Evolutionary conservation across 2,888 invertebrate genomes (phyloP).

Genomic region (Drosophila helvetica): DNA sequence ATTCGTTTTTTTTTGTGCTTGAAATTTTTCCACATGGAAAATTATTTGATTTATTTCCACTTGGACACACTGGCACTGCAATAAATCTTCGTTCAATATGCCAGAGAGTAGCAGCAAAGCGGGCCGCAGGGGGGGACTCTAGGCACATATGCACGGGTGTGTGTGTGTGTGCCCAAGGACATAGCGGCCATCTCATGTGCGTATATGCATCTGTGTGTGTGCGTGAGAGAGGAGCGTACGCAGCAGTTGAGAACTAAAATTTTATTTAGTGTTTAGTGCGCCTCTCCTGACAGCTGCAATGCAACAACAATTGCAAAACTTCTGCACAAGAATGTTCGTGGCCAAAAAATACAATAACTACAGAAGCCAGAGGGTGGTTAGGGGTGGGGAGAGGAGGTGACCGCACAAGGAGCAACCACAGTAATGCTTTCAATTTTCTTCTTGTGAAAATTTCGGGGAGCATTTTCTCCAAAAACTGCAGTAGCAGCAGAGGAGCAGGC

Average conservation of each 20-base stretch:
- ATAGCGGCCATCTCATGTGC: slow-evolving; percentile 1
- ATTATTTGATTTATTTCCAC: slow-evolving; percentile 82
- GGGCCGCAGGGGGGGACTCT: slow-evolving; percentile 10
- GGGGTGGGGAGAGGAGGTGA: background rate
- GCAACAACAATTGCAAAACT: slow-evolving; percentile 47
- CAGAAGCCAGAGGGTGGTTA: slow-evolving; percentile 6
- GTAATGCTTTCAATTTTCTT: slow-evolving; percentile 74
- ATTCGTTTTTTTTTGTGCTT: slow-evolving; percentile 44
- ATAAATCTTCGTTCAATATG: slow-evolving; percentile 83
- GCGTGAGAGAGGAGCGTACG: slow-evolving; percentile 41
- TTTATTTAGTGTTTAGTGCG: slow-evolving; percentile 79
- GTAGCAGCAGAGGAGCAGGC: slow-evolving; percentile 21
- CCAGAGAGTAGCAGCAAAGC: slow-evolving; percentile 67
- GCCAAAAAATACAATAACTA: slow-evolving; percentile 37
- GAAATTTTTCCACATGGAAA: slow-evolving; percentile 82
- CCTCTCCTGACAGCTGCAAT: slow-evolving; percentile 72
- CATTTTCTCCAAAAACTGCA: slow-evolving; percentile 50
- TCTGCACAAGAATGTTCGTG: slow-evolving; percentile 41
- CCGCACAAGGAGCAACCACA: slow-evolving; percentile 53
- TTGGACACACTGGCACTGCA: slow-evolving; percentile 81
- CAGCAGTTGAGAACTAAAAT: slow-evolving; percentile 76
- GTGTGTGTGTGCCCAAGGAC: slow-evolving; percentile 44
- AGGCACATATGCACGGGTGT: slow-evolving; percentile 33
- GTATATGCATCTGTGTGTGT: slow-evolving; percentile 21
- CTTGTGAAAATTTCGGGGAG: slow-evolving; percentile 51